phyloP scores from a whole-genome alignment of 2,888 invertebrate species.

The Epinotia demarniana region DNA sequence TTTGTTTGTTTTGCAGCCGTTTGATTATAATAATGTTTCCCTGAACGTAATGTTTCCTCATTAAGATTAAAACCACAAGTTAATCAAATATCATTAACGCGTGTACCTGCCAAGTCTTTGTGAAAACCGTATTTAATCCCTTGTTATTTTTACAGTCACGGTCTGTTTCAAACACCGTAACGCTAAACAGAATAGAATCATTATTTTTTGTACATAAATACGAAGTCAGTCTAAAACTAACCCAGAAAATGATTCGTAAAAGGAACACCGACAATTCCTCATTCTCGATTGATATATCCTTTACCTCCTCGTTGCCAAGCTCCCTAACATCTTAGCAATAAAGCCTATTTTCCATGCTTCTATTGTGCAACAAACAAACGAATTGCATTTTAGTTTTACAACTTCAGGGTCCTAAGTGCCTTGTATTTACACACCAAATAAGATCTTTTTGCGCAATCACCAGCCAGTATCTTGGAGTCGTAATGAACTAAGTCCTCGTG shows the following conservation, averaged over 20 bases:
- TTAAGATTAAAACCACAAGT: background rate
- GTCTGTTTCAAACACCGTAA: background rate
- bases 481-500: background rate
- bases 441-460: background rate
- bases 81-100: background rate
- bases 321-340: background rate
- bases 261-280: background rate
- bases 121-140: background rate
- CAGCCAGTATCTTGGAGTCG: background rate
- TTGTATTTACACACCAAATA: background rate
- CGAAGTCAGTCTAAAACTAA: conserved; percentile 5
- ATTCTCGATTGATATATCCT: conserved; percentile 1
- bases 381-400: background rate
- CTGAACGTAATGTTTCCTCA: conserved; percentile 8
- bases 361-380: background rate
- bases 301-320: background rate
- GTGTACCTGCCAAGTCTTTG: background rate
- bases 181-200: too few species aligned
- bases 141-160: background rate
- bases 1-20: conserved; percentile 6
- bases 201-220: background rate
- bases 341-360: background rate
- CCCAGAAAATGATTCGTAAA: conserved; percentile 8
- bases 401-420: background rate
- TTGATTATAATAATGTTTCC: background rate